Evolutionary conservation across 2,888 invertebrate genomes (phyloP).

Genomic region (Tuta absoluta): DNA sequence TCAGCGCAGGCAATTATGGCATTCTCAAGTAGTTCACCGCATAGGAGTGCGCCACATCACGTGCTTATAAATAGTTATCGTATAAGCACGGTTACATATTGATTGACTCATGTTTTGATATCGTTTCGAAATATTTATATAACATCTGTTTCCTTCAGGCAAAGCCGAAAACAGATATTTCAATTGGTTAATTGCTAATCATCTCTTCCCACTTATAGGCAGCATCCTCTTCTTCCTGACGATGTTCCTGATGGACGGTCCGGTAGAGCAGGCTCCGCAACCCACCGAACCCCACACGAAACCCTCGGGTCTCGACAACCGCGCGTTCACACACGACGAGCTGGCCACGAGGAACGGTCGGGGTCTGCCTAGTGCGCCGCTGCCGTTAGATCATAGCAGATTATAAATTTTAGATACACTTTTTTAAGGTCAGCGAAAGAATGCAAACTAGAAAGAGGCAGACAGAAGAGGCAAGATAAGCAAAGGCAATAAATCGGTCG

Average conservation of each 20-base stretch:
- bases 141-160: no score
- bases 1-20: no score
- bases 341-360: slow-evolving; percentile 43
- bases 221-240: slow-evolving; percentile 90
- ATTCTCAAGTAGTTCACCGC: no score
- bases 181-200: neutral
- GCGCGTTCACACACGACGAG: slow-evolving; percentile 78
- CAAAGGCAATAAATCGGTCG: no score
- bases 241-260: slow-evolving; percentile 90
- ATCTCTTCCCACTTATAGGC: slow-evolving; percentile 72
- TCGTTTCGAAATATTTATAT: no score
- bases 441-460: neutral
- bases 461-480: no score
- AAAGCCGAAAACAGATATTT: neutral
- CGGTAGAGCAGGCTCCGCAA: slow-evolving; percentile 46
- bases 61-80: no score
- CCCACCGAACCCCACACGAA: slow-evolving; percentile 41
- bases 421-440: neutral
- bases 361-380: slow-evolving; percentile 38
- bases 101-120: no score
- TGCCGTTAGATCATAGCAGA: slow-evolving; percentile 46
- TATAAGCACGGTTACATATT: no score
- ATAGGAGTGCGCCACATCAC: no score
- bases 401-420: slow-evolving; percentile 41
- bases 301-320: slow-evolving; percentile 76